Conservation (phyloP, 37 sponge, comb jelly and placozoan genomes). For the Chondrosia reniformis region DNA sequence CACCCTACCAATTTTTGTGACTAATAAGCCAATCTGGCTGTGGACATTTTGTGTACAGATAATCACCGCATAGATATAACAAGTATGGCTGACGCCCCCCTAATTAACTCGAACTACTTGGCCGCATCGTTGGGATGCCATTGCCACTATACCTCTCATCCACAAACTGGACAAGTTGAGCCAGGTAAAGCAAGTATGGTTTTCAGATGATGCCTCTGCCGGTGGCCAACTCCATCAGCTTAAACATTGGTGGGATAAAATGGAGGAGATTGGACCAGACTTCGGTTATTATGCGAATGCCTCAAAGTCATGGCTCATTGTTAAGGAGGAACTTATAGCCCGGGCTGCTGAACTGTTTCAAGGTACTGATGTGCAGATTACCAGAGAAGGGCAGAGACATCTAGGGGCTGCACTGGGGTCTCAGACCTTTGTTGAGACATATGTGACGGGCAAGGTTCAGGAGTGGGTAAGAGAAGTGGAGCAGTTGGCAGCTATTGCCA, state of each 20-base stretch:
- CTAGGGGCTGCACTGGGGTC: slow-evolving; percentile 37
- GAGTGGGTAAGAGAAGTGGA: slow-evolving; percentile 13
- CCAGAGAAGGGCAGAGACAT: slow-evolving; percentile 27
- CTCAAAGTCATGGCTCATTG: slow-evolving; percentile 35
- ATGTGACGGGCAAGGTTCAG: not conserved
- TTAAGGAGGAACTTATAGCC: slow-evolving; percentile 27
- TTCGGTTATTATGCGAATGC: slow-evolving; percentile 21
- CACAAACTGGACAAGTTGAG: not conserved
- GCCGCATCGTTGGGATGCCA: too few relatives aligned
- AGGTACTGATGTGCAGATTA: slow-evolving; percentile 24
- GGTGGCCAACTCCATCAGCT: slow-evolving; percentile 7
- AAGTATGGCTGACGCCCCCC: too few relatives aligned
- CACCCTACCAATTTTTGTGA: too few relatives aligned
- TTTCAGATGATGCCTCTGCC: slow-evolving; percentile 53
- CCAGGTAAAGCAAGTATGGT: slow-evolving; percentile 41
- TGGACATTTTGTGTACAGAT: too few relatives aligned
- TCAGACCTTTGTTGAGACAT: not conserved
- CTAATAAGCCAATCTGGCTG: too few relatives aligned
- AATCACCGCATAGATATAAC: too few relatives aligned
- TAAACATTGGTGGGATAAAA: slow-evolving; percentile 31
- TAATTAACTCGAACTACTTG: too few relatives aligned
- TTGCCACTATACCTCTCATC: slow-evolving; percentile 41
- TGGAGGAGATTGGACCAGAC: slow-evolving; percentile 18
- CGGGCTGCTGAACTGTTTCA: slow-evolving; percentile 21
- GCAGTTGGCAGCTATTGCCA: not conserved